These are phyloP conservation scores for Aphrocallistes beatrix DNA, from an alignment of 37 sponge, comb jelly and placozoan species.

Conservation along the genomic window DNA sequence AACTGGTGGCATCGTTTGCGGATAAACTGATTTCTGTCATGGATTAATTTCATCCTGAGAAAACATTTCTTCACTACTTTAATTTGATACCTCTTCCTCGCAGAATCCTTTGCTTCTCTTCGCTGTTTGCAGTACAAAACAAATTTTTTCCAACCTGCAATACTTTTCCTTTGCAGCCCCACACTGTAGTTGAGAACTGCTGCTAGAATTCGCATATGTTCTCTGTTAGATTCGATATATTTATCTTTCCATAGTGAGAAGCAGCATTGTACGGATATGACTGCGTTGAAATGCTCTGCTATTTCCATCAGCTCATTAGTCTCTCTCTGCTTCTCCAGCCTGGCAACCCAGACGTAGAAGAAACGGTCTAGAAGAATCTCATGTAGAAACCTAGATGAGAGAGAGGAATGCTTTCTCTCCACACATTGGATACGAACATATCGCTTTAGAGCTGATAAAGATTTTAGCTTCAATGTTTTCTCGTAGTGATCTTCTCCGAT, in stretches of 20 bases:
- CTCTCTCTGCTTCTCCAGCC: not conserved
- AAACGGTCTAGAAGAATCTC: conserved; percentile 1
- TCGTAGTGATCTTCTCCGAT: not conserved
- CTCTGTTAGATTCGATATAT: not conserved
- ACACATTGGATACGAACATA: not conserved
- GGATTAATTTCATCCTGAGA: not conserved
- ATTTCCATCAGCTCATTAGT: not conserved
- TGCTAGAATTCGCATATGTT: not conserved
- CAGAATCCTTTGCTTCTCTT: not conserved
- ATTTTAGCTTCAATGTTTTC: not conserved
- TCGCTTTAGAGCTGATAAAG: not conserved
- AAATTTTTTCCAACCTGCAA: not conserved
- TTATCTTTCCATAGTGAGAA: not conserved
- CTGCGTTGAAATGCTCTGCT: not conserved
- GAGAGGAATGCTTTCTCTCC: not conserved
- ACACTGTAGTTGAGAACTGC: not conserved
- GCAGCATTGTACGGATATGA: not conserved
- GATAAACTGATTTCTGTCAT: conserved; percentile 15
- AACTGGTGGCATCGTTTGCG: not conserved
- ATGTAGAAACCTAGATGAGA: not conserved
- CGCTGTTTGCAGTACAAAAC: not conserved
- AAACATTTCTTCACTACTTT: not conserved
- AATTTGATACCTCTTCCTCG: not conserved
- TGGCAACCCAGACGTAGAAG: not conserved
- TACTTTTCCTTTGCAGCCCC: not conserved